phyloP scores from a whole-genome alignment of 2,888 invertebrate species.

The Suillia variegata region DNA sequence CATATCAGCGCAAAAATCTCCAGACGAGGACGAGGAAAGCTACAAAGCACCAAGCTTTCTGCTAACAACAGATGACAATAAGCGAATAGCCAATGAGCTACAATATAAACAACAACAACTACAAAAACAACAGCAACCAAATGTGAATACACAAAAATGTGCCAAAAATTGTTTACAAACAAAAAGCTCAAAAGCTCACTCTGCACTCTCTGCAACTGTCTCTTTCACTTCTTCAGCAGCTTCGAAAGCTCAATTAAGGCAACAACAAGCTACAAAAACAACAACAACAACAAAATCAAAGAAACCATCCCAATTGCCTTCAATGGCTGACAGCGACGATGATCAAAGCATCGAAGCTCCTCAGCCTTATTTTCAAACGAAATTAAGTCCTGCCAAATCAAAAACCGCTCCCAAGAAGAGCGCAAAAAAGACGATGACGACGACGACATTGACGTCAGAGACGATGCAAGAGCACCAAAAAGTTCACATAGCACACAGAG shows the following conservation, averaged over 20 bases:
- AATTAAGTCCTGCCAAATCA: slow-evolving; percentile 30
- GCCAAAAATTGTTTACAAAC: slow-evolving; percentile 40
- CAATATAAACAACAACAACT: neutral
- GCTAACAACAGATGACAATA: slow-evolving; percentile 43
- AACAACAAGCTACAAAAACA: slow-evolving; percentile 14
- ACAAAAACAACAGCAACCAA: slow-evolving; percentile 12
- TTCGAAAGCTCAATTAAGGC: slow-evolving; percentile 19
- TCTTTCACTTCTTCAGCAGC: slow-evolving; percentile 14
- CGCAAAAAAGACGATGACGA: slow-evolving; percentile 14
- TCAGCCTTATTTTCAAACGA: neutral
- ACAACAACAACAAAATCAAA: slow-evolving; percentile 22
- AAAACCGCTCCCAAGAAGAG: slow-evolving; percentile 8
- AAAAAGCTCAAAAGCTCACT: slow-evolving; percentile 12
- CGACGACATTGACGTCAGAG: slow-evolving; percentile 14
- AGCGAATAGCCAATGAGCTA: slow-evolving; percentile 1
- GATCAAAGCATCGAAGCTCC: too few relatives aligned
- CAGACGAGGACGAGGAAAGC: slow-evolving; percentile 9
- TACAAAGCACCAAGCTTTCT: slow-evolving; percentile 19
- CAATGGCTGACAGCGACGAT: slow-evolving; percentile 25
- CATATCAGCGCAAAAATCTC: slow-evolving; percentile 32
- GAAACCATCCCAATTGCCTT: slow-evolving; percentile 37
- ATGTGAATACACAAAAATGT: slow-evolving; percentile 40
- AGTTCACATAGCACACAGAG: slow-evolving; percentile 36
- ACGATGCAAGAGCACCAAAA: slow-evolving; percentile 28
- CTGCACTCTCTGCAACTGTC: neutral